A percentile compares a stretch with the other conserved stretches of the same genome.
Conservation (phyloP, 1,140 invertebrate genomes). For the Panagrolaimus sp. region DNA sequence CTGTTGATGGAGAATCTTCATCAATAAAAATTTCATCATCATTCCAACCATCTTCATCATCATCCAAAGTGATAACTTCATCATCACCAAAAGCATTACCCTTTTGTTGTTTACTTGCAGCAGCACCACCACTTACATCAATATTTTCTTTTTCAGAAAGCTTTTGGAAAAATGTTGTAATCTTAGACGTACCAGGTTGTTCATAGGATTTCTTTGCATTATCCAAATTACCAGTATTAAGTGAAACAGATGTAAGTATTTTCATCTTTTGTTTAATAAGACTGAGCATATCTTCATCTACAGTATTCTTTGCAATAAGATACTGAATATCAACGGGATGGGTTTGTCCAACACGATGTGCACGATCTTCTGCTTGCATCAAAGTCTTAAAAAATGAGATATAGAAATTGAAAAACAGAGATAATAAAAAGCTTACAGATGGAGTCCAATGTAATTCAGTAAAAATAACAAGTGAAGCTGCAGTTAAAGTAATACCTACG, state of each 20-base stretch:
- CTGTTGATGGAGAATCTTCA: too few relatives aligned
- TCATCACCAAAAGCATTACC: too few relatives aligned
- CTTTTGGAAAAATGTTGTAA: constrained; percentile 18
- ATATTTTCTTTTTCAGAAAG: too few relatives aligned
- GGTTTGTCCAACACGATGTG: constrained; percentile 83
- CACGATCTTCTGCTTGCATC: constrained; percentile 85
- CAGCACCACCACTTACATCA: too few relatives aligned
- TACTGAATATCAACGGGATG: constrained; percentile 70
- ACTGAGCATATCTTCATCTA: constrained; percentile 80
- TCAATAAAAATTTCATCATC: too few relatives aligned
- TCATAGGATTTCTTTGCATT: background rate
- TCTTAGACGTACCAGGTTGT: background rate
- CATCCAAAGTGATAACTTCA: too few relatives aligned
- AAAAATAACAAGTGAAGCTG: constrained; percentile 83
- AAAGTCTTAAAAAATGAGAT: too few relatives aligned
- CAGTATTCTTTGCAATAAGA: constrained; percentile 77
- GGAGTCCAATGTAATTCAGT: constrained; percentile 97
- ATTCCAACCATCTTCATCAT: too few relatives aligned
- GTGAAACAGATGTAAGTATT: constrained; percentile 40
- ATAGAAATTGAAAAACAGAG: too few relatives aligned
- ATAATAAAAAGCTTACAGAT: too few relatives aligned
- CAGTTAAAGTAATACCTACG: constrained; percentile 77
- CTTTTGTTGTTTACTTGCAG: too few relatives aligned
- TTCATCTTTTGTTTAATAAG: constrained; percentile 44
- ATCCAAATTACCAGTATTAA: constrained; percentile 29